These are phyloP conservation scores for Leucozona laternaria DNA, from an alignment of 2,888 invertebrate genomes.

Conservation along the genomic window DNA sequence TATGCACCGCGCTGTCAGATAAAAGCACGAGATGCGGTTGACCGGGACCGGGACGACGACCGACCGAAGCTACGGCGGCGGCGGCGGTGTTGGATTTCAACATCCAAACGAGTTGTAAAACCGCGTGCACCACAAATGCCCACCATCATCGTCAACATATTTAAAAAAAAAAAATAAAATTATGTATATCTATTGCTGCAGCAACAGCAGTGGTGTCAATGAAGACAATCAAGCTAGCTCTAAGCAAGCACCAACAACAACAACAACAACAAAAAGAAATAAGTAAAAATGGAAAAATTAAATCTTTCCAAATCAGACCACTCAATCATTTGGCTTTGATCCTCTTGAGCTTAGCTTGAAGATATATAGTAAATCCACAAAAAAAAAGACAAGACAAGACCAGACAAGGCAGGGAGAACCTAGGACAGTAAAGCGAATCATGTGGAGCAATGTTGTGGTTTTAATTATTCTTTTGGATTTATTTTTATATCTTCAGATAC, in stretches of 20 bases:
- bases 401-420: not conserved
- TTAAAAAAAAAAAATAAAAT: not conserved
- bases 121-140: constrained; percentile 66
- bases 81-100: constrained; percentile 59
- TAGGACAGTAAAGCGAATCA: constrained; percentile 30
- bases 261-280: not conserved
- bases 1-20: constrained; percentile 39
- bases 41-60: constrained; percentile 52
- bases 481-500: constrained; percentile 29
- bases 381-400: not conserved
- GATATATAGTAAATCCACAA: constrained; percentile 36
- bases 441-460: constrained; percentile 69
- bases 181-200: constrained; percentile 1
- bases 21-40: constrained; percentile 63
- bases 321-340: constrained; percentile 70
- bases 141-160: constrained; percentile 44
- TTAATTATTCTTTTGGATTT: constrained; percentile 66
- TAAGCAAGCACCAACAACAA: not conserved
- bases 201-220: constrained; percentile 49
- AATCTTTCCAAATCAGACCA: constrained; percentile 57
- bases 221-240: constrained; percentile 55
- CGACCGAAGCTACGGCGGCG: constrained; percentile 20
- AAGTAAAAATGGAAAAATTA: constrained; percentile 36
- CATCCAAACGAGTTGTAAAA: constrained; percentile 64
- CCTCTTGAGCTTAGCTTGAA: constrained; percentile 60